These are phyloP conservation scores for Andrena fulva DNA, from an alignment of 2,888 invertebrate genomes.

Conservation along the genomic window DNA sequence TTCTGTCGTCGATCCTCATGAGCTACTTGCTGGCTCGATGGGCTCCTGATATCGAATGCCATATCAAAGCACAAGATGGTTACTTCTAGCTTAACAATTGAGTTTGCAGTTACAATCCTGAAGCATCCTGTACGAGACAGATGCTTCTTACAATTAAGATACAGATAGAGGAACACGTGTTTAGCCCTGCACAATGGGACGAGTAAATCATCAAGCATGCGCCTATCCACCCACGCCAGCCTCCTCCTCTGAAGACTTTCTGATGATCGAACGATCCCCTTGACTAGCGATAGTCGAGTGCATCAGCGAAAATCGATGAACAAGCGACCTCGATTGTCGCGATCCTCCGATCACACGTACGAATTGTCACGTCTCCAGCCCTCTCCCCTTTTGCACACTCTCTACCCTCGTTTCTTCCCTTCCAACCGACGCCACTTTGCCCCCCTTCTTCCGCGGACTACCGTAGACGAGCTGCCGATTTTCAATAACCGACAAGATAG, in stretches of 20 bases:
- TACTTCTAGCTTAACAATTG: no score
- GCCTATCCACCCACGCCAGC: slow-evolving; percentile 10
- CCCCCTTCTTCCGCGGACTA: background rate
- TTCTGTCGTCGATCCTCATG: no score
- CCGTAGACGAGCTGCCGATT: slow-evolving; percentile 47
- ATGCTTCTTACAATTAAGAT: slow-evolving; percentile 43
- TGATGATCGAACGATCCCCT: slow-evolving; percentile 35
- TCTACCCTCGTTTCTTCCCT: background rate
- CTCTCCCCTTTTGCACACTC: background rate
- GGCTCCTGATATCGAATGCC: no score
- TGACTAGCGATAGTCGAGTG: slow-evolving; percentile 12
- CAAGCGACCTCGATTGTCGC: background rate
- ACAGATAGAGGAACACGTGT: slow-evolving; percentile 12
- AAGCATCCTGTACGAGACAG: slow-evolving; percentile 15
- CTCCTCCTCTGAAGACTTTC: slow-evolving; percentile 26
- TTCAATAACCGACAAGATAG: slow-evolving; percentile 70
- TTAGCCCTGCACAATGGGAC: slow-evolving; percentile 12
- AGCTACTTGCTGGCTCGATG: no score
- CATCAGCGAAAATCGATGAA: slow-evolving; percentile 57
- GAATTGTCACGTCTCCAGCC: slow-evolving; percentile 1
- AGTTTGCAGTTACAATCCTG: background rate
- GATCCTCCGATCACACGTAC: slow-evolving; percentile 44
- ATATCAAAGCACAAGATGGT: no score
- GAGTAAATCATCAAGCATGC: slow-evolving; percentile 14
- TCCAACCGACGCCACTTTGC: slow-evolving; percentile 32